Base-by-base conservation (phyloP, 2,888 invertebrate genomes). In the Dysmachus trigonus region DNA sequence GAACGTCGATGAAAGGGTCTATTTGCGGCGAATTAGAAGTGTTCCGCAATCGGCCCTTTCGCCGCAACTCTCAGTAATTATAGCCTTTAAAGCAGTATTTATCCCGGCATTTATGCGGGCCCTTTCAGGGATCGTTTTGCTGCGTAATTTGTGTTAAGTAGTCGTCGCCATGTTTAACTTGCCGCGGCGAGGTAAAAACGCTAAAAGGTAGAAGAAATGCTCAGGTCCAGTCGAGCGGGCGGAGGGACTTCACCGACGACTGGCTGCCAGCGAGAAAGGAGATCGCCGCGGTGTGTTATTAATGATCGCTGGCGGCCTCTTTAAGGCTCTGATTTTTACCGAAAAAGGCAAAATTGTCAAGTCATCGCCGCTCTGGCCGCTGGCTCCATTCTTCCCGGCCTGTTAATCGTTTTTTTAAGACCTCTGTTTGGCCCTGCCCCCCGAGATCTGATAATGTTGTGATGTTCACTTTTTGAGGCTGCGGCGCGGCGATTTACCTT, bases 71-170 rank as follows among this genome's bases (percentile, higher is more conserved):
- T 4, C 38, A 18, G 35, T 83, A 83, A 83, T 83, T 83, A 83
- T 30, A 41, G 41, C 30, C 35, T 30, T 7, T 38, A 71, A 27
- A 15, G 33, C n/a, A 38, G 31, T 62, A 85, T 53, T 79, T 81
- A 84, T 51, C 30, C 81, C 82, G 87, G 47, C 86, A 79, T 79
- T 87, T 83, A 38, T 27, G 1, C 27, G 30, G 30, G 41, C 27
- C 8, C 83, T 83, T 72, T 71, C 84, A 30, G 53, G 83, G 87
- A 88, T 86, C 88, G 87, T 88, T 88, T 87, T 87, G 87, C 83
- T 87, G 86, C 86, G 88, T 88, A 88, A 88, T 88, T 87, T 87
- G 87, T 87, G 87, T 88, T 88, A 88, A 88, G 87, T 87, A 88
- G 87, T 87, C 87, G 85, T 83, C 85, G 71, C 79, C 85, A 79